Base-by-base conservation (phyloP, 2,797 vertebrate species). In the Microtus agrestis region DNA sequence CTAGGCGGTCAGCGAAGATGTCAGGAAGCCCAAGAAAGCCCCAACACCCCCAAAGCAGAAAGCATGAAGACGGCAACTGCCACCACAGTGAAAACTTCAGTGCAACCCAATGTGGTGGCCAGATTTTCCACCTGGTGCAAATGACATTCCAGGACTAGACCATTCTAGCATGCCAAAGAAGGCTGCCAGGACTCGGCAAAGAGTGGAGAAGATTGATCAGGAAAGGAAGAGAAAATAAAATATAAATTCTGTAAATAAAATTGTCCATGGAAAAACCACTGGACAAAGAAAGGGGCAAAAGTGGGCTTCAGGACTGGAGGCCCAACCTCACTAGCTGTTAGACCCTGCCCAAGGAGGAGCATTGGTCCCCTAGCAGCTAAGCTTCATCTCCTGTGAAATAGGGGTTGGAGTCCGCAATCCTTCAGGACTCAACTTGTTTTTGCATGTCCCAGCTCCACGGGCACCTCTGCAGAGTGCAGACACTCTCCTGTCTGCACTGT, bases 161-260 rank as follows among this genome's bases (percentile, higher is more conserved):
- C 73, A 88, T 59, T 86, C 63, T 34, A 86, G 63, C 48, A 43
- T 5, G 69, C 8, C 14, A 67, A 21, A 67, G n/a, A 77, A 67
- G 31, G 61, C n/a, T 3, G 5, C 23, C 1, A 65, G 73, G 80
- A n/a, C 8, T 46, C 6, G 14, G 78, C 67, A 31, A 63, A 93
- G 85, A 25, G 40, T 31, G 77, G 40, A 77, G n/a, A 84, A 65
- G 56, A 67, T 4, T 54, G 82, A 77, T 31, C 23, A 54, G 56
- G 59, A 77, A 82, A 94, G 43, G 78, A 91, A 34, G 51, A 69
- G 79, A 91, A 93, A 77, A 90, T 37, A 25, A 78, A 84, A 84
- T 21, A 67, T 0, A 3, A 67, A 37, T 0, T 1, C 43, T 29
- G 46, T 46, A 34, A 23, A 31, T 65, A 15, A 79, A 77, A 73